phyloP scores from a whole-genome alignment of 1,140 invertebrate genomes.

The Latrodectus geometricus region DNA sequence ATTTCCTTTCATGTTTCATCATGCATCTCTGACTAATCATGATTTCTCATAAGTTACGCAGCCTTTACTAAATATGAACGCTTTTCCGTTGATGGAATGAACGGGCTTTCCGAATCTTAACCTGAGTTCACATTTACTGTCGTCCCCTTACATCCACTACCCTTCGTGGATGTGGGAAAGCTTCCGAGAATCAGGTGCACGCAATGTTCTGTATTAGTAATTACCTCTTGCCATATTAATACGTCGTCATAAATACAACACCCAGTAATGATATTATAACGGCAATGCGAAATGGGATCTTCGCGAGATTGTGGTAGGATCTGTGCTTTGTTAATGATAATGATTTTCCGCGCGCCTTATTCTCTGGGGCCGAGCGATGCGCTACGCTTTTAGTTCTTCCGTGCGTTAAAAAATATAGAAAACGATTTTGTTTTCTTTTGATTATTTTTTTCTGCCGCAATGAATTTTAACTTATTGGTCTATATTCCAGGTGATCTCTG shows the following conservation, averaged over 20 bases:
- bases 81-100: neutral
- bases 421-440: too few species aligned
- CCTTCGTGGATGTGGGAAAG: neutral
- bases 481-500: too few species aligned
- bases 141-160: constrained; percentile 4
- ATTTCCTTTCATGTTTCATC: neutral
- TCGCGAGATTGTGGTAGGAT: constrained; percentile 29
- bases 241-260: constrained; percentile 42
- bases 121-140: too few species aligned
- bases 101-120: too few species aligned
- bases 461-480: too few species aligned
- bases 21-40: neutral
- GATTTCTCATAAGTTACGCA: neutral
- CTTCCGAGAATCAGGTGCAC: neutral
- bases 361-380: neutral
- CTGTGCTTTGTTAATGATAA: constrained; percentile 47
- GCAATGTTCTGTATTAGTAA: constrained; percentile 29
- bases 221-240: constrained; percentile 46
- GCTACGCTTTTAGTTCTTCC: neutral
- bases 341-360: constrained; percentile 23
- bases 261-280: constrained; percentile 38
- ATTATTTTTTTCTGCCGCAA: too few species aligned
- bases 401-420: neutral
- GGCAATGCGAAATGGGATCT: constrained; percentile 15
- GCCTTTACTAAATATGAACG: neutral